These are phyloP conservation scores for Calyptomena viridis DNA, from an alignment of 2,113 vertebrate species.

Conservation along the genomic window DNA sequence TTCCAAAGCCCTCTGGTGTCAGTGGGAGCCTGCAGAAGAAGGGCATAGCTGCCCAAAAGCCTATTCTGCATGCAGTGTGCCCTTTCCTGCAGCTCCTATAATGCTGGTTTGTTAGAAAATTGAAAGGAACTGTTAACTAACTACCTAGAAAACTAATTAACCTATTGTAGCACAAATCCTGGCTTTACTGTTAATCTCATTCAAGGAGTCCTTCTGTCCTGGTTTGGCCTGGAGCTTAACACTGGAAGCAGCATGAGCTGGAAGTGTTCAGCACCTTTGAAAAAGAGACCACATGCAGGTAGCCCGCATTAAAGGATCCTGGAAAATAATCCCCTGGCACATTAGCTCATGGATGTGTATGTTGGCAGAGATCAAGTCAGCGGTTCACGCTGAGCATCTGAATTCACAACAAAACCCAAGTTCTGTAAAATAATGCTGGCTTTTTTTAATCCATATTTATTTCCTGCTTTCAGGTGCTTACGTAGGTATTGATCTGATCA, in stretches of 20 bases:
- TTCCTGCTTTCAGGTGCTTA: constrained; percentile 17
- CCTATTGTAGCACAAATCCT: constrained; percentile 23
- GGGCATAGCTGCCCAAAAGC: background rate
- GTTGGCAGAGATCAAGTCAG: constrained; percentile 22
- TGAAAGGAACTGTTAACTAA: constrained; percentile 2
- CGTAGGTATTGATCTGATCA: constrained; percentile 64
- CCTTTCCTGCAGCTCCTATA: background rate
- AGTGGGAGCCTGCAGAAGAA: background rate
- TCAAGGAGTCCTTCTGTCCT: constrained; percentile 17
- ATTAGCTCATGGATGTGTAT: constrained; percentile 23
- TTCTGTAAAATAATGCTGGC: constrained; percentile 12
- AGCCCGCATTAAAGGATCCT: constrained; percentile 2
- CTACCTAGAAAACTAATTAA: constrained; percentile 39
- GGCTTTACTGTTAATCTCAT: constrained; percentile 31
- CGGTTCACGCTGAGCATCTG: background rate
- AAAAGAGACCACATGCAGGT: constrained; percentile 14
- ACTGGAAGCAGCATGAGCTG: background rate
- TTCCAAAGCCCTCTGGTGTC: background rate
- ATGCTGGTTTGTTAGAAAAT: background rate
- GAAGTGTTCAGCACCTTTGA: background rate
- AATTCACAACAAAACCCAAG: background rate
- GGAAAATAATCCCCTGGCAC: constrained; percentile 35
- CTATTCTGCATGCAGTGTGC: fast-evolving
- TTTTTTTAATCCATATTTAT: constrained; percentile 33
- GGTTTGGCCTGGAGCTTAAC: background rate